phyloP scores from a whole-genome alignment of 2,113 vertebrate genomes.

The Protobothrops flavoviridis region DNA sequence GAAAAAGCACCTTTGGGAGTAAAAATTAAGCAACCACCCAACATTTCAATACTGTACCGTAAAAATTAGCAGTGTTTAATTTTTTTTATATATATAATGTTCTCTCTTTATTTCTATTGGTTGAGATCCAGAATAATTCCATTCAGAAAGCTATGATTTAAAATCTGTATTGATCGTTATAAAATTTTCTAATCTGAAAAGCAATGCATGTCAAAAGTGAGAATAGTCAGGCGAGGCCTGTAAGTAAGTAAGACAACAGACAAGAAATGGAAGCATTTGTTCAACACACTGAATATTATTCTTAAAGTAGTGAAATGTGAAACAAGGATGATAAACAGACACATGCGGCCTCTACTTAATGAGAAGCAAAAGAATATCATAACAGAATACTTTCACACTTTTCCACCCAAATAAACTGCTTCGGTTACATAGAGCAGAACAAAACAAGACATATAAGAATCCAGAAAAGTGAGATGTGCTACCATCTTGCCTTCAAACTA shows the following conservation, averaged over 20 bases:
- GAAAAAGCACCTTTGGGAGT: too few relatives aligned
- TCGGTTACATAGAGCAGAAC: conserved; percentile 36
- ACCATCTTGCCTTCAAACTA: not conserved
- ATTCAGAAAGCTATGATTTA: not conserved
- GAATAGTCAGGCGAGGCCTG: not conserved
- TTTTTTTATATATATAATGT: conserved; percentile 1
- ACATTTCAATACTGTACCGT: not conserved
- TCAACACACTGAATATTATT: not conserved
- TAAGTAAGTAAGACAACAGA: not conserved
- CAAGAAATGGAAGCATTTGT: conserved; percentile 2
- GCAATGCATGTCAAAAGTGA: conserved; percentile 12
- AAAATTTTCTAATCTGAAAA: conserved; percentile 27
- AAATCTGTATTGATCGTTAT: not conserved
- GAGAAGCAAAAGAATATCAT: conserved; percentile 42
- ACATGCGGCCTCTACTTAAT: conserved; percentile 33
- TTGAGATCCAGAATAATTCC: not conserved
- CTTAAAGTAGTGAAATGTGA: conserved; percentile 19
- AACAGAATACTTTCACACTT: conserved; percentile 25
- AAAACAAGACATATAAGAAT: conserved; percentile 3
- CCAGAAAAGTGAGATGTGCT: conserved; percentile 15
- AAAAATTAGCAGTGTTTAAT: not conserved
- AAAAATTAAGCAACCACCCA: not conserved
- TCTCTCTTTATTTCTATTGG: not conserved
- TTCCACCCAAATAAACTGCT: conserved; percentile 26
- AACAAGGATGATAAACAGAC: conserved; percentile 43